Evolutionary conservation across 2,888 invertebrate species (phyloP), one percentile per base, ranked within the genome.

Genomic region (Alviniconcha strummeri): DNA sequence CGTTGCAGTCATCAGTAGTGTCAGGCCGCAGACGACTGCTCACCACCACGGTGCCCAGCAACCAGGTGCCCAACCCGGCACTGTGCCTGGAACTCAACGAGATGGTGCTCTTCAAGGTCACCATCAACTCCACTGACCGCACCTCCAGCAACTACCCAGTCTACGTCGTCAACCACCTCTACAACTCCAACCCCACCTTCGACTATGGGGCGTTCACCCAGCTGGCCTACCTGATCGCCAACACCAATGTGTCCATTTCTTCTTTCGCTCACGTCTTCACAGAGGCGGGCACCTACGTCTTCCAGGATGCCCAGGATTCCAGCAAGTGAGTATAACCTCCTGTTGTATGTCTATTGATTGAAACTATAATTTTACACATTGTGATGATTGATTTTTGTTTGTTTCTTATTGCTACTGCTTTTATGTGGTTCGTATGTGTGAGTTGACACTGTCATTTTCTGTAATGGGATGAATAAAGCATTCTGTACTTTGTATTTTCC

Each of bases 181-280:
- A 89, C 88, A 93, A 91, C 88, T 91, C 91, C 69, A 93, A 93
- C 84, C 90, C 92, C 0, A 86, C 87, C 15, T 93, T 93, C 84
- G 93, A 93, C 87, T 93, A 89, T 79, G 92, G 93, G 11, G 89
- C 91, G n/a, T 93, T 93, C 88, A 89, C 89, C 0, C 86, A 89
- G 83, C 90, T 93, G 71, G 84, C 88, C 72, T 90, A 90, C 78
- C 88, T 90, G 84, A 89, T 93, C n/a, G 88, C 86, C 55, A 90
- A 89, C 85, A 93, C 93, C 36, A 93, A 92, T 82, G 91, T 91
- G 8, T 89, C 90, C 72, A 89, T 92, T 82, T 89, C 90, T 36
- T 89, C 91, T n/a, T 93, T 93, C 84, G 91, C 91, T 4, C 89
- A 90, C 81, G 90, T 91, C 19, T 93, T 93, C 87, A 88, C 88